Conservation (phyloP, 2,888 invertebrate genomes). For the Monoplex corrugatus region DNA sequence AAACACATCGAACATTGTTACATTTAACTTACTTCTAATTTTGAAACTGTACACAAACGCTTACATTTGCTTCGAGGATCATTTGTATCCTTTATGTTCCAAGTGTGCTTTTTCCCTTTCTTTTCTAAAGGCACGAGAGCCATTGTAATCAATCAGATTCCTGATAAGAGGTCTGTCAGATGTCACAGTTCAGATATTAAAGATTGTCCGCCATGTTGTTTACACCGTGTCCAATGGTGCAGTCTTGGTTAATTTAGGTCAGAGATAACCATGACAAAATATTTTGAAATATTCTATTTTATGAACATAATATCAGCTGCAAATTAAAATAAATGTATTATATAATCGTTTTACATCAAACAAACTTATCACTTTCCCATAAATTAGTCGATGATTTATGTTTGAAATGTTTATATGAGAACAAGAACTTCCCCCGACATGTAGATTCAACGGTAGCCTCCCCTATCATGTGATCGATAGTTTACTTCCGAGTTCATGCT, state of each 20-base stretch:
- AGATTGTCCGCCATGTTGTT: slow-evolving; percentile 70
- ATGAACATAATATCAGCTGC: no score
- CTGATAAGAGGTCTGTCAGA: slow-evolving; percentile 46
- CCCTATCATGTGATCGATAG: slow-evolving; percentile 52
- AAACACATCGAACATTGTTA: no score
- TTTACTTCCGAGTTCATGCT: slow-evolving; percentile 58
- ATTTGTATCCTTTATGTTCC: slow-evolving; percentile 64
- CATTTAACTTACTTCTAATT: no score
- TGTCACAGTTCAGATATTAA: no score
- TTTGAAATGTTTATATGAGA: slow-evolving; percentile 19
- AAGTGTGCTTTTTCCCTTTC: slow-evolving; percentile 54
- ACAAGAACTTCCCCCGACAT: background rate
- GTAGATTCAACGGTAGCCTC: slow-evolving; percentile 25
- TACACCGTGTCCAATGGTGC: slow-evolving; percentile 53
- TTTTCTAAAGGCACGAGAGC: slow-evolving; percentile 61
- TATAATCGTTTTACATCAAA: background rate
- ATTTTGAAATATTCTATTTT: background rate
- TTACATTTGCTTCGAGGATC: slow-evolving; percentile 62
- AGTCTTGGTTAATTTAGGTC: slow-evolving; percentile 32
- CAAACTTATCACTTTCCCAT: no score
- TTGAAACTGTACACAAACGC: no score
- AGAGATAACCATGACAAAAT: background rate
- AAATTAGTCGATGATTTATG: background rate
- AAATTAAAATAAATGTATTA: background rate
- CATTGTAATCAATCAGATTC: slow-evolving; percentile 53